These are phyloP conservation scores for Esox lucius DNA, from an alignment of 2,797 vertebrate species.

Conservation along the genomic window DNA sequence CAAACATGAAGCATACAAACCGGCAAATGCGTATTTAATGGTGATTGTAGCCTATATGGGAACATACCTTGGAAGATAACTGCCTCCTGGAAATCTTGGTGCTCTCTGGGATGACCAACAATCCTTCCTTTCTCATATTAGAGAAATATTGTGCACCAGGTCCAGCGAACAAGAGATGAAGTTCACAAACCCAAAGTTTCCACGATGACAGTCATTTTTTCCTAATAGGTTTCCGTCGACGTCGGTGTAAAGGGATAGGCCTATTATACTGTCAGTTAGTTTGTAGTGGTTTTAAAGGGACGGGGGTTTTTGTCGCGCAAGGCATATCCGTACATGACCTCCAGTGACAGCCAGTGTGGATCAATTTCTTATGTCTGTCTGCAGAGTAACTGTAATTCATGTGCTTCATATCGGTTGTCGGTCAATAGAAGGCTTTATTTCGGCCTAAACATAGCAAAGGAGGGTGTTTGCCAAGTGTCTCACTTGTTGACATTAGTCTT, in stretches of 20 bases:
- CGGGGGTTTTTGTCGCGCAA: slow-evolving; percentile 46
- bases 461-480: slow-evolving; percentile 60
- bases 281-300: slow-evolving; percentile 69
- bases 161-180: slow-evolving; percentile 64
- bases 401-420: slow-evolving; percentile 66
- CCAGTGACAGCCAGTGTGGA: slow-evolving; percentile 33
- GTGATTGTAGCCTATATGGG: not conserved
- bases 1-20: not conserved
- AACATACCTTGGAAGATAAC: slow-evolving; percentile 76
- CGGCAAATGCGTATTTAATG: not conserved
- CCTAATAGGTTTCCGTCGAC: slow-evolving; percentile 67
- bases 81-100: slow-evolving; percentile 55
- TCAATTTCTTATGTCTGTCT: slow-evolving; percentile 49
- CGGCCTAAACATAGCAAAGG: slow-evolving; percentile 48
- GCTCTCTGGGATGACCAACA: slow-evolving; percentile 52
- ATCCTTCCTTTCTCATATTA: slow-evolving; percentile 57
- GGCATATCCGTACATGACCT: slow-evolving; percentile 52
- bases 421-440: slow-evolving; percentile 51
- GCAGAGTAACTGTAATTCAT: slow-evolving; percentile 47
- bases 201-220: slow-evolving; percentile 62
- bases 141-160: slow-evolving; percentile 62
- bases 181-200: slow-evolving; percentile 60
- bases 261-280: slow-evolving; percentile 62
- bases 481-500: slow-evolving; percentile 46
- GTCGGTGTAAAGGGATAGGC: slow-evolving; percentile 75